phyloP scores from a whole-genome alignment of 2,888 invertebrate genomes.

The Drosophila stalkeri region DNA sequence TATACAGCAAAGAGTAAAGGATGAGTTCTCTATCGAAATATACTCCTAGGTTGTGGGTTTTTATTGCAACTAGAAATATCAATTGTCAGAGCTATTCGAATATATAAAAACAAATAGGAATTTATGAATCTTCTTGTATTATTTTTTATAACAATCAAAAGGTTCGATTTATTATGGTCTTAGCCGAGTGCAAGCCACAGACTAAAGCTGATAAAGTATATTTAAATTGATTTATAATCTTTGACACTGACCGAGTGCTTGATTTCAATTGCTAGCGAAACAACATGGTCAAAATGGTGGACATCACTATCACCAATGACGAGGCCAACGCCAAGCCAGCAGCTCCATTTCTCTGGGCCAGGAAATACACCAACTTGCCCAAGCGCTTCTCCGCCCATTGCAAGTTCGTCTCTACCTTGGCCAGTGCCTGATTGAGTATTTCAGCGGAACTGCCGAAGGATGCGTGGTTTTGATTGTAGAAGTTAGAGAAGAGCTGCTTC shows the following conservation, averaged over 20 bases:
- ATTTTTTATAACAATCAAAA: neutral
- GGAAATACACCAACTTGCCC: conserved; percentile 56
- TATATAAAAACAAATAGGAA: neutral
- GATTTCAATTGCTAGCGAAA: conserved; percentile 5
- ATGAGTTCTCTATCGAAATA: too few species aligned
- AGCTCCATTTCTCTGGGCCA: conserved; percentile 58
- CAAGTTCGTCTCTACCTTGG: conserved; percentile 73
- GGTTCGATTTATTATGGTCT: neutral
- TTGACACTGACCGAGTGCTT: neutral
- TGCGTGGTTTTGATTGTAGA: conserved; percentile 49
- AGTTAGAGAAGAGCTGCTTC: conserved; percentile 51
- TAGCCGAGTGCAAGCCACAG: neutral
- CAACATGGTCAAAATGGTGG: conserved; percentile 20
- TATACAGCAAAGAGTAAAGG: too few species aligned
- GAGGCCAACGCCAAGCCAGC: conserved; percentile 21
- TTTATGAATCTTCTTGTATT: neutral
- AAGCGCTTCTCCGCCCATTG: conserved; percentile 78
- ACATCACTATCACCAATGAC: conserved; percentile 23
- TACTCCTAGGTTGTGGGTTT: too few species aligned
- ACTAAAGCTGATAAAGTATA: neutral
- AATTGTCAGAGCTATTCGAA: neutral
- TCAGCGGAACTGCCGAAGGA: conserved; percentile 60
- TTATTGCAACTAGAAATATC: too few species aligned
- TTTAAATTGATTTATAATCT: neutral
- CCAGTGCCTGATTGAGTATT: conserved; percentile 64